A percentile compares a stretch with the other conserved stretches of the same genome.
phyloP scores from a whole-genome alignment of 2,113 vertebrate species.

The Lepus americanus region DNA sequence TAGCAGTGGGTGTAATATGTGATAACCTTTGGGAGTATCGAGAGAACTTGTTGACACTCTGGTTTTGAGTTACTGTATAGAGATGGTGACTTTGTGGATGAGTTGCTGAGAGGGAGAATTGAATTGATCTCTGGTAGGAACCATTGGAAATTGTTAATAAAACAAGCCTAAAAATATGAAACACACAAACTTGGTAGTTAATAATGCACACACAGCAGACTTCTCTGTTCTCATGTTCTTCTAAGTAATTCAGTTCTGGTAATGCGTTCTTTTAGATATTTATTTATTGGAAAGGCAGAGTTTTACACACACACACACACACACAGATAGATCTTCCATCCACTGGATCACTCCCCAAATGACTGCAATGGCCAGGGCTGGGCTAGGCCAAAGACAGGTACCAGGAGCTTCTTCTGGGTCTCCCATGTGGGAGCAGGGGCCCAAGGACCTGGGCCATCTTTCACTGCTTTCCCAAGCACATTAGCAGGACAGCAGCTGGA shows the following conservation, averaged over 20 bases:
- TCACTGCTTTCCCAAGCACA: no score
- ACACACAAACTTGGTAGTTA: neutral
- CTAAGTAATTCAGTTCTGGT: slow-evolving; percentile 31
- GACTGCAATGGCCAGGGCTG: no score
- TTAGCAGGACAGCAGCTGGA: no score
- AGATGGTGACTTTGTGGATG: neutral
- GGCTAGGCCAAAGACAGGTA: no score
- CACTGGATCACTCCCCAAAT: no score
- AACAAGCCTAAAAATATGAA: neutral
- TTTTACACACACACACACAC: no score
- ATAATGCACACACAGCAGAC: neutral
- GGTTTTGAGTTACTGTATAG: neutral
- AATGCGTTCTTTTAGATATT: no score
- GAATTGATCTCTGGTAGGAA: neutral
- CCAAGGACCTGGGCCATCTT: no score
- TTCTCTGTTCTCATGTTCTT: neutral
- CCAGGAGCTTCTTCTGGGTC: no score
- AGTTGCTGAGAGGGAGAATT: neutral
- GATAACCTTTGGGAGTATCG: neutral
- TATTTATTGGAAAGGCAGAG: no score
- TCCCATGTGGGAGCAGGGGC: no score
- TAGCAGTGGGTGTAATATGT: neutral
- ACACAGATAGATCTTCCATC: no score
- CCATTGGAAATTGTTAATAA: neutral
- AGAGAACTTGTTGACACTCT: neutral